phyloP scores from a whole-genome alignment of 2,888 invertebrate genomes.

The Acleris cristana region DNA sequence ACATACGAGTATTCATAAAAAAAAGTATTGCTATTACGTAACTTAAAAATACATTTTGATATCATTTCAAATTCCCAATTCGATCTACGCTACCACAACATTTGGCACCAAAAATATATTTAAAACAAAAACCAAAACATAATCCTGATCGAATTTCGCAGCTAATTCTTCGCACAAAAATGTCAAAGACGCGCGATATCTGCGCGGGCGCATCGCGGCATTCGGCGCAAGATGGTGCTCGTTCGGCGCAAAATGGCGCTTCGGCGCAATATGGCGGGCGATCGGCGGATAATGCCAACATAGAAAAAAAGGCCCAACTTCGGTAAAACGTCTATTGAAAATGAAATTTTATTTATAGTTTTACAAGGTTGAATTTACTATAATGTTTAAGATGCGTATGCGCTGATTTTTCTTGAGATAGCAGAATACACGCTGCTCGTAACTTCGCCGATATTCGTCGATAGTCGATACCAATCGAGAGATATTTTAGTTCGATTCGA shows the following conservation, averaged over 20 bases:
- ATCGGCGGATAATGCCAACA: conserved; percentile 40
- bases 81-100: no score
- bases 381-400: no score
- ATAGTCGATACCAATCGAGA: conserved; percentile 25
- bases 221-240: conserved; percentile 43
- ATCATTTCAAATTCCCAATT: no score
- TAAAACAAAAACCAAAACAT: conserved; percentile 19
- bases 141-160: conserved; percentile 27
- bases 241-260: conserved; percentile 37
- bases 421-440: conserved; percentile 39
- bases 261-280: conserved; percentile 43
- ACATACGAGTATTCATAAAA: no score
- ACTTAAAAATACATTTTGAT: no score
- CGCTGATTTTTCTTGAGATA: no score
- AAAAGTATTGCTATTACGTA: no score
- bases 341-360: no score
- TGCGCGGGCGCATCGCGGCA: conserved; percentile 39
- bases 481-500: conserved; percentile 35
- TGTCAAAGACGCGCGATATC: conserved; percentile 51
- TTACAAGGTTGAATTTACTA: no score
- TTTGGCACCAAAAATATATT: no score
- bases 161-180: conserved; percentile 45
- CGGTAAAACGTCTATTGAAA: no score
- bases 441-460: conserved; percentile 41
- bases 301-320: no score